A percentile compares a stretch with the other conserved stretches of the same genome.
Evolutionary conservation across 2,888 invertebrate genomes (phyloP).

Genomic region (Tethea ocularis): DNA sequence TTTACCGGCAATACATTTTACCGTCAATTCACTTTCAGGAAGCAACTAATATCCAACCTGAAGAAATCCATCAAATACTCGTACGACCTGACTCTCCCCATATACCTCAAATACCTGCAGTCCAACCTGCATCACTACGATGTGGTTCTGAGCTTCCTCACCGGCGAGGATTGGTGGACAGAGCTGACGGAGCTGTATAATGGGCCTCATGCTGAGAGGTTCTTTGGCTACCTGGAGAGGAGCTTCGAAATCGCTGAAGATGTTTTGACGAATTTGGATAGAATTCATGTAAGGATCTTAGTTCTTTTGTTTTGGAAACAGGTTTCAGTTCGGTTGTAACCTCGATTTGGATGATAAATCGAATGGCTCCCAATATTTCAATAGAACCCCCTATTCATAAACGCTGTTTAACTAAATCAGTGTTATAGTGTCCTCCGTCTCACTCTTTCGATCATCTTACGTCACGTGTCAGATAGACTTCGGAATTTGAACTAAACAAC

Average conservation of each 20-base stretch:
- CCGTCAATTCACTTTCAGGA: slow-evolving; percentile 46
- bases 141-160: slow-evolving; percentile 61
- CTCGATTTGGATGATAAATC: too few species aligned
- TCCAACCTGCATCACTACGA: slow-evolving; percentile 62
- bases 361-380: too few species aligned
- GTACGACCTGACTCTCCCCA: slow-evolving; percentile 63
- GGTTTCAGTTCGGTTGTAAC: too few species aligned
- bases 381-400: too few species aligned
- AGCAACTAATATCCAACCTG: slow-evolving; percentile 48
- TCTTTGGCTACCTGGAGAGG: slow-evolving; percentile 62
- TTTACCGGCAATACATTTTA: too few species aligned
- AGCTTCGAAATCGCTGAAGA: slow-evolving; percentile 66
- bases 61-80: slow-evolving; percentile 59
- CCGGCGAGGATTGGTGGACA: slow-evolving; percentile 73
- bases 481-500: too few species aligned
- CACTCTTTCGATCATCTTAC: too few species aligned
- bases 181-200: slow-evolving; percentile 54
- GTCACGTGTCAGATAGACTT: too few species aligned
- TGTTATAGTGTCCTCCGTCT: too few species aligned
- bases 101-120: slow-evolving; percentile 71
- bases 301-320: too few species aligned
- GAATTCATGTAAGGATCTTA: slow-evolving; percentile 67
- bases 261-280: slow-evolving; percentile 66
- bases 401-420: too few species aligned
- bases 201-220: slow-evolving; percentile 54